Percentiles rank a stretch among this genome's conserved stretches.
Evolutionary conservation across 1,140 invertebrate genomes (phyloP).

Genomic region (Pseudomyrmex sp.): DNA sequence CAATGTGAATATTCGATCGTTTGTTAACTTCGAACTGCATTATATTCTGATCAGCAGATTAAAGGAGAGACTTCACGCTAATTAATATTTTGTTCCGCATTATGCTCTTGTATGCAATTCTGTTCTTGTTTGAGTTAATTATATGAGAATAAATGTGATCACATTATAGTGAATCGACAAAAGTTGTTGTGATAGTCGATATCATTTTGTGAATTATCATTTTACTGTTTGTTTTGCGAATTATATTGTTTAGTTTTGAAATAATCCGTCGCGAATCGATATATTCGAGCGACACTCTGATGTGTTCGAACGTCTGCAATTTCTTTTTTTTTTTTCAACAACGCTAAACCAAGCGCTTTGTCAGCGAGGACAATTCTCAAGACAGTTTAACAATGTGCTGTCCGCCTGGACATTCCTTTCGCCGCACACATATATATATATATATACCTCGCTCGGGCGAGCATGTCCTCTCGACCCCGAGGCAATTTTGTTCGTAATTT

Average conservation of each 20-base stretch:
- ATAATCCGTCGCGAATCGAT: slow-evolving; percentile 16
- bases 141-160: background rate
- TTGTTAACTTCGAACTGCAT: slow-evolving; percentile 4
- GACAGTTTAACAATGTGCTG: slow-evolving; percentile 67
- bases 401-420: slow-evolving; percentile 56
- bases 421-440: slow-evolving; percentile 1
- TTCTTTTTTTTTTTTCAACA: background rate
- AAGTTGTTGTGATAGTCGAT: too few species aligned
- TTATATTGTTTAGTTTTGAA: background rate
- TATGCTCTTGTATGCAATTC: too few species aligned
- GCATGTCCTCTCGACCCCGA: slow-evolving; percentile 63
- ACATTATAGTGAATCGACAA: too few species aligned
- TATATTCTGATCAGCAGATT: background rate
- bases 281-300: background rate
- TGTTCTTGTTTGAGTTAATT: too few species aligned
- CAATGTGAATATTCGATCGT: slow-evolving; percentile 6
- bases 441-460: background rate
- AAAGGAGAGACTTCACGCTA: background rate
- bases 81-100: background rate
- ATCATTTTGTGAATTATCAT: too few species aligned
- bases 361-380: slow-evolving; percentile 71
- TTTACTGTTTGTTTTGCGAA: background rate
- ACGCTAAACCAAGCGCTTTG: slow-evolving; percentile 74
- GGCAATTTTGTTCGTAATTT: slow-evolving; percentile 79
- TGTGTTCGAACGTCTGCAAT: background rate